Base-by-base conservation (phyloP, 1,140 invertebrate genomes). In the Orchesella cincta region DNA sequence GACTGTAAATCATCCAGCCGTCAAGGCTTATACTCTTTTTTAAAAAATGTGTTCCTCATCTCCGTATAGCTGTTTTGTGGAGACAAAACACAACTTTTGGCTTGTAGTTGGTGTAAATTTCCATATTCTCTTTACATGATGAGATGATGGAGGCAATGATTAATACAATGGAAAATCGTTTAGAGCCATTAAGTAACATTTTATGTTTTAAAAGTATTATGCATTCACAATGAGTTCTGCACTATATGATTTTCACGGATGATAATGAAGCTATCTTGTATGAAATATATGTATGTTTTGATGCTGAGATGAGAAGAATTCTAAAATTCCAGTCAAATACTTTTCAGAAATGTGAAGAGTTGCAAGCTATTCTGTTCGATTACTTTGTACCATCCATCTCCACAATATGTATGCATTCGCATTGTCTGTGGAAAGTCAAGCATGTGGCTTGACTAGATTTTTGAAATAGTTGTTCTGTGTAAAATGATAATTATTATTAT, bases 1-100 rank as follows among this genome's bases (percentile, higher is more conserved):
- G 36, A 51, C 71, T 73, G 71, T 73, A 73, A 73, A 73, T 73
- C 71, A 73, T 73, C 36, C 71, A n/a, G 18, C 34, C 36, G 71
- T 73, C 71, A 73, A 46, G 62, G 62, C 31, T 57, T 57, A 23
- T 26, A n/a, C 26, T 57, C 54, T 46, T 8, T 20, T 46, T 46
- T 20, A 46, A 46, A 46, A 46, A 57, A 57, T 14, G 54, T n/a
- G 23, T 23, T 57, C 23, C 26, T 16, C 8, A 57, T 23, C n/a
- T 26, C 54, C 14, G n/a, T 14, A 26, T 5, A 16, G 54, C 14
- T 57, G 14, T 26, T 57, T 57, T 46, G 39, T 46, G 5, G 5
- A 5, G 5, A 8, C 18, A 46, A 5, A 46, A 46, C 39, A 46
- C 39, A 18, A 5, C 18, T 8, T 46, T 46, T 18, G 5, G 39